These are phyloP conservation scores for Ceyx margarethae DNA, from an alignment of 2,113 vertebrate species.

Conservation along the genomic window DNA sequence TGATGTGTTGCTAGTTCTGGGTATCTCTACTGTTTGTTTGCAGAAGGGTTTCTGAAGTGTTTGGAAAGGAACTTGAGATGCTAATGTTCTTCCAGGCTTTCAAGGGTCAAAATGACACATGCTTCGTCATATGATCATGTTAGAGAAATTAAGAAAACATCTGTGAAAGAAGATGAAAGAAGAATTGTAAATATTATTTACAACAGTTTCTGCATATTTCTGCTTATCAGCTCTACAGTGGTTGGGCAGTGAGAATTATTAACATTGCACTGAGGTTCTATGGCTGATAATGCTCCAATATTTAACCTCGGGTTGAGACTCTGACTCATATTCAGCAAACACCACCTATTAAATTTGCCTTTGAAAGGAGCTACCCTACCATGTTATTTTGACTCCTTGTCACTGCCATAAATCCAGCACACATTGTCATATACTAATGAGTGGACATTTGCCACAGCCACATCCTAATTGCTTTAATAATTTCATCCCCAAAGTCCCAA, in stretches of 20 bases:
- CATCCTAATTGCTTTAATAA: conserved; percentile 15
- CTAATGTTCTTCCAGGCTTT: background rate
- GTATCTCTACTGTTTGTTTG: background rate
- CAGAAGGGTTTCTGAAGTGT: conserved; percentile 7
- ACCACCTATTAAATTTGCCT: conserved; percentile 23
- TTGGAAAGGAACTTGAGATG: background rate
- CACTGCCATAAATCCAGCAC: conserved; percentile 8
- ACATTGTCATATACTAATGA: background rate
- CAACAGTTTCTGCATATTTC: background rate
- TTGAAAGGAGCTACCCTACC: conserved; percentile 39
- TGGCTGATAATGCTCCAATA: background rate
- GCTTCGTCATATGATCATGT: background rate
- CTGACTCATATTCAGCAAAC: conserved; percentile 23
- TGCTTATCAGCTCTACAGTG: background rate
- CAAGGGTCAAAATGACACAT: conserved; percentile 26
- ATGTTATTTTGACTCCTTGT: conserved; percentile 14
- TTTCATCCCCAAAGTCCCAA: conserved; percentile 8
- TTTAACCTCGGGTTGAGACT: background rate
- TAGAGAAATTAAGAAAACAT: conserved; percentile 1
- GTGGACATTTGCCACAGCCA: background rate
- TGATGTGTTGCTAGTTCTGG: background rate
- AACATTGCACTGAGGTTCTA: background rate
- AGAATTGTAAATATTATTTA: background rate
- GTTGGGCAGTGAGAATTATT: background rate
- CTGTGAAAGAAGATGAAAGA: conserved; percentile 7